phyloP scores from a whole-genome alignment of 2,113 vertebrate genomes.

The Halichoeres trimaculatus region DNA sequence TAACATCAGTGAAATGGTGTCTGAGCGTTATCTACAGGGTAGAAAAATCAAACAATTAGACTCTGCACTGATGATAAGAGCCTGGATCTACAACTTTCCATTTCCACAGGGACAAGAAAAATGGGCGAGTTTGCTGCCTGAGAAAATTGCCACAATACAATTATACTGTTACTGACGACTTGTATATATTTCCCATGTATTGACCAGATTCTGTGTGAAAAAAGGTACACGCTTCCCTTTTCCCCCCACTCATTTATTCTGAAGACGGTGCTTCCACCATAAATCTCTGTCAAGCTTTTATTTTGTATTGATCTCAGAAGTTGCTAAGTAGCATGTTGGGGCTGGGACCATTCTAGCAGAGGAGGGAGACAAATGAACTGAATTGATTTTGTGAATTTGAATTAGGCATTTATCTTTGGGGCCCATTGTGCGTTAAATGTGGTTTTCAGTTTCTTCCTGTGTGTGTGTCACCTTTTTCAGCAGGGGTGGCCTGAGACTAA shows the following conservation, averaged over 20 bases:
- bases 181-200: conserved; percentile 46
- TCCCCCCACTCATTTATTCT: conserved; percentile 58
- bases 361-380: conserved; percentile 49
- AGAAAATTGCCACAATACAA: conserved; percentile 44
- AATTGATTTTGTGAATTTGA: conserved; percentile 62
- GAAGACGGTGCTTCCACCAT: conserved; percentile 41
- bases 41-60: conserved; percentile 57
- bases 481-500: neutral
- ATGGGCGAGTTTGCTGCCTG: conserved; percentile 27
- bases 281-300: conserved; percentile 67
- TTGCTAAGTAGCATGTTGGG: conserved; percentile 56
- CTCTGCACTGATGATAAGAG: conserved; percentile 49
- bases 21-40: conserved; percentile 35
- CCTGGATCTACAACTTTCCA: conserved; percentile 62
- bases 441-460: neutral
- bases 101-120: conserved; percentile 53
- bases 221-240: conserved; percentile 15
- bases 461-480: neutral
- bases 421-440: neutral
- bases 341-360: conserved; percentile 29
- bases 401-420: conserved; percentile 46
- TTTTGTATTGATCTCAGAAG: conserved; percentile 69
- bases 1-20: conserved; percentile 46
- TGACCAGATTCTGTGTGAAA: conserved; percentile 27
- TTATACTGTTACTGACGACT: conserved; percentile 60